Evolutionary conservation across 2,113 vertebrate species (phyloP), one percentile per base, ranked within the genome.

Genomic region (Epinephelus moara): DNA sequence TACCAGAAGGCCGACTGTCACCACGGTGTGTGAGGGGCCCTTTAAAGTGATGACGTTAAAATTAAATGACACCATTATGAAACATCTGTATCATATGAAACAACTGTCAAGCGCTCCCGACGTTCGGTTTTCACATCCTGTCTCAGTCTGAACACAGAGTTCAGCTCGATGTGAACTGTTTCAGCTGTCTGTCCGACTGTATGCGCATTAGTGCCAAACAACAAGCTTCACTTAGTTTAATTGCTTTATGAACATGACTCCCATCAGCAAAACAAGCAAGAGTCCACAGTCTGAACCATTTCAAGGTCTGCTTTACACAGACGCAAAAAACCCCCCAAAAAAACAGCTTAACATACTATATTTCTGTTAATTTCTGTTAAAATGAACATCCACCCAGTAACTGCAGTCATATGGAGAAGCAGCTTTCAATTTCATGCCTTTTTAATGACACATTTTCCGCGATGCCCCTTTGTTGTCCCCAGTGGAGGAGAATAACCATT

Each of bases 391-490:
- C 42, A 74, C 72, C 68, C 72, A 85, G 70, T 69, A 89, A 89
- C 57, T 75, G 62, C 40, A 80, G 85, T 86, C 84, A 89, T 61
- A 84, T 72, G 74, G 71, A 81, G 71, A 88, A 86, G 70, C 72
- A 84, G 85, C 70, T 81, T 88, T 86, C 88, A 87, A 84, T 93
- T 92, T 92, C 85, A 92, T 87, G 82, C 80, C 84, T 85, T 81
- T 88, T 84, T 86, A 89, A 92, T 90, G 79, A 77, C 78, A 82
- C 67, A 60, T 83, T 91, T 81, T 61, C 77, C 59, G 75, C 68
- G 9, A 79, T 82, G 80, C 68, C 79, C 80, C 37, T 8, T 70
- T 52, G 52, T 23, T 62, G 79, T 87, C 81, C 82, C 75, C 82
- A 82, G 76, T 71, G 40, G 76, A 88, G 40, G 74, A 68, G 75